phyloP scores from a whole-genome alignment of 2,113 vertebrate genomes.

The Petroica traversi region DNA sequence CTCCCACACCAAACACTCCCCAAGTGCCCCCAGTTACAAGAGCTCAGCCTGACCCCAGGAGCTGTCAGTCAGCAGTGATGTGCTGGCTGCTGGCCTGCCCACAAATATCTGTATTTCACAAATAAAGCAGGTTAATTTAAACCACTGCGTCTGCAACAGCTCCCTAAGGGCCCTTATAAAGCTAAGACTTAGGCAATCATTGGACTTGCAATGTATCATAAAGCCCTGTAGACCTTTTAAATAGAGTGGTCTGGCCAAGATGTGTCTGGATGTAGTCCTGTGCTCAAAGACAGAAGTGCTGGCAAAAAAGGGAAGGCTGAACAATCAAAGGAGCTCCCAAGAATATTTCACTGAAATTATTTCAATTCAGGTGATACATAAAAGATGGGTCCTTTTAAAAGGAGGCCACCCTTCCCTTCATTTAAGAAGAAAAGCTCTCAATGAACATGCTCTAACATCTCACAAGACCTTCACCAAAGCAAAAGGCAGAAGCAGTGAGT shows the following conservation, averaged over 20 bases:
- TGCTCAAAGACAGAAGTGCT: not conserved
- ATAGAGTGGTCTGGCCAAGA: not conserved
- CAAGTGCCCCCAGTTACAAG: accelerated
- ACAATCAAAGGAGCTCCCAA: not conserved
- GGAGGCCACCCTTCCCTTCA: not conserved
- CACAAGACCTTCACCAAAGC: not conserved
- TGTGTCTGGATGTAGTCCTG: not conserved
- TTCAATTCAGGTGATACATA: not conserved
- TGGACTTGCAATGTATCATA: not conserved
- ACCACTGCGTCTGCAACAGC: not conserved
- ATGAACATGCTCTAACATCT: not conserved
- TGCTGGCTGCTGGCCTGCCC: not conserved
- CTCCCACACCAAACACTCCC: accelerated
- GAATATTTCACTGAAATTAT: not conserved
- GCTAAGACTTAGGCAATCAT: not conserved
- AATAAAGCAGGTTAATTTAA: not conserved
- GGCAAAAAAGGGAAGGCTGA: not conserved
- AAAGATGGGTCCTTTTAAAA: not conserved
- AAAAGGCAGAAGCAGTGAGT: not conserved
- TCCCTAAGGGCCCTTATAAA: not conserved
- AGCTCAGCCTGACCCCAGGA: not conserved
- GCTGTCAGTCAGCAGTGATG: not conserved
- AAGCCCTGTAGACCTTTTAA: not conserved
- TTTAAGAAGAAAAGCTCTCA: not conserved
- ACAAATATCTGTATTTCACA: not conserved